phyloP scores from a whole-genome alignment of 2,888 invertebrate species.

The Eupithecia inturbata region DNA sequence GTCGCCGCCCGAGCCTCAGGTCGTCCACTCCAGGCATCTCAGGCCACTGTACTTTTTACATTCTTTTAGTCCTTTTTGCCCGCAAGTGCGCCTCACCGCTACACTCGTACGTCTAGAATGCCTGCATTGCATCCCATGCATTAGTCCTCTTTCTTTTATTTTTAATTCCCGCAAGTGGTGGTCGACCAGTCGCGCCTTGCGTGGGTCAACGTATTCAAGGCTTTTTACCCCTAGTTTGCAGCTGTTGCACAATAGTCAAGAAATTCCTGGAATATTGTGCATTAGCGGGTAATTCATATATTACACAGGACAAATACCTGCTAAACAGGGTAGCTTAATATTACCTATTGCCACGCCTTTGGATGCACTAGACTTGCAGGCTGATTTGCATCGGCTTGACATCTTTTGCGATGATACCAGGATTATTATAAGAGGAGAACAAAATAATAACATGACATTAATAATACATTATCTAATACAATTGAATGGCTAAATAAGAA shows the following conservation, averaged over 20 bases:
- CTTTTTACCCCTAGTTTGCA: constrained; percentile 73
- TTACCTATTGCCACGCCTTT: background rate
- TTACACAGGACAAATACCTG: constrained; percentile 26
- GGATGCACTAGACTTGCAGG: background rate
- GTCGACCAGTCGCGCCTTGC: constrained; percentile 68
- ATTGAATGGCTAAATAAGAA: no score
- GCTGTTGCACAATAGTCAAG: constrained; percentile 81
- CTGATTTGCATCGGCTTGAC: background rate
- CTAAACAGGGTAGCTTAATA: constrained; percentile 26
- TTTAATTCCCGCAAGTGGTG: constrained; percentile 75
- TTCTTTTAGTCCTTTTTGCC: constrained; percentile 63
- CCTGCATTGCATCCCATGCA: constrained; percentile 68
- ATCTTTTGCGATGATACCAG: background rate
- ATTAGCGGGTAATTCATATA: constrained; percentile 58
- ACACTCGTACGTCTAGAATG: constrained; percentile 69
- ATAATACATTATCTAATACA: no score
- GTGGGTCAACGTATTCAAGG: constrained; percentile 77
- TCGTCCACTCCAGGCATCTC: constrained; percentile 60
- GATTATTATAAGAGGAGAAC: no score
- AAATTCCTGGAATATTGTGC: constrained; percentile 69
- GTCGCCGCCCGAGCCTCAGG: constrained; percentile 55
- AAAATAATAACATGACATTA: no score
- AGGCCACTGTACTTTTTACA: constrained; percentile 72
- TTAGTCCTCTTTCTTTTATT: constrained; percentile 76
- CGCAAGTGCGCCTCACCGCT: constrained; percentile 48